Base-by-base conservation (phyloP, 2,888 invertebrate species). In the Ceriagrion tenellum region DNA sequence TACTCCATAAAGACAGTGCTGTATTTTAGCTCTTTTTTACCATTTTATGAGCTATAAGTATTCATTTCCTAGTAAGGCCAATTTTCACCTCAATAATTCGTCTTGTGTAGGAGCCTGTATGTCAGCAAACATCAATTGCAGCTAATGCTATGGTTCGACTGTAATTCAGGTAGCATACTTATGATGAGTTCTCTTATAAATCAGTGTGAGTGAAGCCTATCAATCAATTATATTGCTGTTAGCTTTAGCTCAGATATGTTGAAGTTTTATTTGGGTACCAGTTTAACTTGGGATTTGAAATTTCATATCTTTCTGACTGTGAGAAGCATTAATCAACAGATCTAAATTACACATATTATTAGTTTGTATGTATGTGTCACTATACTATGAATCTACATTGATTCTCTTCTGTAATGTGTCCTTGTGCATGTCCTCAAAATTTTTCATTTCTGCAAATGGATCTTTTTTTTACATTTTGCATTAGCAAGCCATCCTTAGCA, bases 271-370 rank as follows among this genome's bases (percentile, higher is more conserved):
- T 35, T 16, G 35, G 69, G 81, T 35, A 35, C 81, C 81, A 81
- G 30, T 13, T 81, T 81, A 81, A 81, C 81, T 81, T 81, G 81
- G 35, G 81, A 81, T 81, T 13, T 35, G 12, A 26, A 18, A 35
- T 35, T 81, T 81, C 81, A 35, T 18, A n/a, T 69, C 69, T 81
- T 81, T 81, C 81, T 35, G 16, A 81, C 10, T 35, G 35, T 81
- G 81, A 81, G 81, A 81, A 81, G 81, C 81, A 81, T 81, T 81
- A 81, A 81, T 81, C 81, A 81, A 81, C 81, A 81, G 81, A 81
- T 81, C 81, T 18, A 81, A 81, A 81, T 12, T 81, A 35, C 16
- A 35, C 81, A 81, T 81, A 69, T n/a, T 81, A 18, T 81, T 30
- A 8, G 81, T 81, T n/a, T 47, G 47, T 47, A 47, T 47, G 47